Conservation (phyloP, 2,888 invertebrate genomes). For the Tenthredo distinguenda region DNA sequence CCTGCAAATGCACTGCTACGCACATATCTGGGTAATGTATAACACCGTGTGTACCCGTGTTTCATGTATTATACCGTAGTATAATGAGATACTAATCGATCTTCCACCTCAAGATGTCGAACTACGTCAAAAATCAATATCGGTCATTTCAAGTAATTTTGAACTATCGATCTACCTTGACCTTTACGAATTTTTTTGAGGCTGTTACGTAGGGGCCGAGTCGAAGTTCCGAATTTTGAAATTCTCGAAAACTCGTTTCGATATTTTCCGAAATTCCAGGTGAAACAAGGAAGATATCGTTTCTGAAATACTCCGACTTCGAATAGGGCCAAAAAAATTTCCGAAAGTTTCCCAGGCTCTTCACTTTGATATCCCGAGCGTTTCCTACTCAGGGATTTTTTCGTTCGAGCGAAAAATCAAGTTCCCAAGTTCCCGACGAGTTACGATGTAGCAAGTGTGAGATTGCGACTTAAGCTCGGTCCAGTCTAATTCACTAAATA, state of each 20-base stretch:
- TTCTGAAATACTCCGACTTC: too few relatives aligned
- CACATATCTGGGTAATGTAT: neutral
- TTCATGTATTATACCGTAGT: neutral
- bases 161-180: neutral
- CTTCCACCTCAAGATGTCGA: neutral
- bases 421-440: neutral
- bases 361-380: neutral
- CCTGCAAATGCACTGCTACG: constrained; percentile 9
- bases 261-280: neutral
- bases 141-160: neutral
- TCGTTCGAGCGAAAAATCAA: neutral
- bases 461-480: neutral
- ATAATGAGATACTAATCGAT: neutral
- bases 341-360: neutral
- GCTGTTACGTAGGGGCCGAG: too few relatives aligned
- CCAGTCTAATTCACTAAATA: neutral
- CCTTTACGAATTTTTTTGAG: neutral
- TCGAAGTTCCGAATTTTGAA: too few relatives aligned
- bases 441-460: neutral
- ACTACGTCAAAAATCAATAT: neutral
- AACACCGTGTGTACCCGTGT: neutral
- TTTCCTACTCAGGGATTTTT: neutral
- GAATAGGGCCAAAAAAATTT: neutral
- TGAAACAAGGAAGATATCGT: too few relatives aligned
- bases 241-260: neutral